A percentile compares a stretch with the other conserved stretches of the same genome.
These are phyloP conservation scores for Lutjanus erythropterus DNA, from an alignment of 2,113 vertebrate genomes.

Conservation along the genomic window DNA sequence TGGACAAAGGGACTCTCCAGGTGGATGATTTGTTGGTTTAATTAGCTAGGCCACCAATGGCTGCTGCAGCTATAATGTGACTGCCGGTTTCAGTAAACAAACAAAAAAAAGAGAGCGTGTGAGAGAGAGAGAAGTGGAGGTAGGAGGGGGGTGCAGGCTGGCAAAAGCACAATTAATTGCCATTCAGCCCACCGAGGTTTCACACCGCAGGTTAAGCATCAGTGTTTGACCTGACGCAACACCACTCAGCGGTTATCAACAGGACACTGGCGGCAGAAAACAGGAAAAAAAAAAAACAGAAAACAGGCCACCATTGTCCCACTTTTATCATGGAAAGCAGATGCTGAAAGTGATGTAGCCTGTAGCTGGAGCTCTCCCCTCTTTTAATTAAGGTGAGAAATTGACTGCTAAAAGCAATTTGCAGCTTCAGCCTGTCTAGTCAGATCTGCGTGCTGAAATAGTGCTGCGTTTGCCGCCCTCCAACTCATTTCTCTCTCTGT, in stretches of 20 bases:
- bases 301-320: slow-evolving; percentile 36
- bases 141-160: background rate
- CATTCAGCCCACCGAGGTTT: slow-evolving; percentile 19
- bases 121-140: too few relatives aligned
- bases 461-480: slow-evolving; percentile 47
- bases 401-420: slow-evolving; percentile 86
- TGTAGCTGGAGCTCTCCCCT: slow-evolving; percentile 47
- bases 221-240: slow-evolving; percentile 54
- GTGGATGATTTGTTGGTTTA: slow-evolving; percentile 59
- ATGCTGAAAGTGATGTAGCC: slow-evolving; percentile 57
- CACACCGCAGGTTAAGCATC: slow-evolving; percentile 53
- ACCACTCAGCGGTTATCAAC: slow-evolving; percentile 31
- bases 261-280: slow-evolving; percentile 4
- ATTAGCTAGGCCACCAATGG: slow-evolving; percentile 25
- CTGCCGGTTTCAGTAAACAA: slow-evolving; percentile 13
- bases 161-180: slow-evolving; percentile 50
- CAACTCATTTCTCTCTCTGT: slow-evolving; percentile 53
- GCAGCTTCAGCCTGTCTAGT: slow-evolving; percentile 74
- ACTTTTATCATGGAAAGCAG: slow-evolving; percentile 60
- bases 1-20: slow-evolving; percentile 44
- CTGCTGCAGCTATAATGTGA: slow-evolving; percentile 5
- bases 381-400: slow-evolving; percentile 85
- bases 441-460: slow-evolving; percentile 62
- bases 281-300: background rate
- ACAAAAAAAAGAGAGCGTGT: background rate